Conservation (phyloP, 53 echinoderm and acorn worm species). For the Stichopus horrens region DNA sequence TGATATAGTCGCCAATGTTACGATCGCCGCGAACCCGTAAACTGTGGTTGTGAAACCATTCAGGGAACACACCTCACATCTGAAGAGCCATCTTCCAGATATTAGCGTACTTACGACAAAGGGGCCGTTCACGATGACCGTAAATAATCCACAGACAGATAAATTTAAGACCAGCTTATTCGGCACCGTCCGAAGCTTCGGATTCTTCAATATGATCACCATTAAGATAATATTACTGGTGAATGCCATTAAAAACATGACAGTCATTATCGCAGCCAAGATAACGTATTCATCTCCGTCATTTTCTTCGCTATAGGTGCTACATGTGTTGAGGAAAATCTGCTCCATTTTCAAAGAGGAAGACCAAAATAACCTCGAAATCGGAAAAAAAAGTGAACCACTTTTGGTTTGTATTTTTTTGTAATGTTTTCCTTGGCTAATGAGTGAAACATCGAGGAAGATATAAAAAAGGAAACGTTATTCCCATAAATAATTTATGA, state of each 20-base stretch:
- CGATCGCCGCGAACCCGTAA: conserved; percentile 76
- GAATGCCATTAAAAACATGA: conserved; percentile 66
- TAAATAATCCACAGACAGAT: conserved; percentile 83
- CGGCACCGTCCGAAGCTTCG: conserved; percentile 74
- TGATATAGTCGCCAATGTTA: conserved; percentile 82
- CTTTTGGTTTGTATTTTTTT: no score
- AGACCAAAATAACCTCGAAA: no score
- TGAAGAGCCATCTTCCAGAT: conserved; percentile 57
- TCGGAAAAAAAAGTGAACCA: no score
- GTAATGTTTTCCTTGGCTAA: no score
- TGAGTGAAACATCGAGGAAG: no score
- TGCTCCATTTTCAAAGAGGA: background rate
- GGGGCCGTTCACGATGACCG: conserved; percentile 80
- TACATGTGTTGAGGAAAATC: background rate
- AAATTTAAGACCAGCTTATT: conserved; percentile 90
- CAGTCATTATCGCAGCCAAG: conserved; percentile 57
- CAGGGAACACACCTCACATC: conserved; percentile 64
- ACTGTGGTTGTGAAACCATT: conserved; percentile 91
- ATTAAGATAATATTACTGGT: conserved; percentile 76
- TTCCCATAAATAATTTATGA: no score
- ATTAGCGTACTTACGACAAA: conserved; percentile 53
- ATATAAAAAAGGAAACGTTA: no score
- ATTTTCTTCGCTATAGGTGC: background rate
- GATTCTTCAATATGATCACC: conserved; percentile 75
- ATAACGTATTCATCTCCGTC: background rate